Evolutionary conservation across 2,113 vertebrate genomes (phyloP).

Genomic region (Odocoileus hemionus): DNA sequence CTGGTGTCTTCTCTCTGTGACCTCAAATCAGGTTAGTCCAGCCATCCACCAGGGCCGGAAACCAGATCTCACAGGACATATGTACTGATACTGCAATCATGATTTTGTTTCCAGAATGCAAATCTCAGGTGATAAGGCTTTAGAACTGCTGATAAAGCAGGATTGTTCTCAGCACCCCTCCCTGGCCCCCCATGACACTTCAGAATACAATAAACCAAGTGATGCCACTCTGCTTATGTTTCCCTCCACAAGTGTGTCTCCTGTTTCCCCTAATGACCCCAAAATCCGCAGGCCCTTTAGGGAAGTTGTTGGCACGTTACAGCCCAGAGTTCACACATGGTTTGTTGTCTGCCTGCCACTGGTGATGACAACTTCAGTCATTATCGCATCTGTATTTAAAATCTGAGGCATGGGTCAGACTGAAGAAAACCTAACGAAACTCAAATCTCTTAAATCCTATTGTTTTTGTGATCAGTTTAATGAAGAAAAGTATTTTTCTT

Average conservation of each 20-base stretch:
- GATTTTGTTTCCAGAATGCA: constrained; percentile 73
- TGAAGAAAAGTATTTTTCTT: neutral
- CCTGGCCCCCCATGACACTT: constrained; percentile 38
- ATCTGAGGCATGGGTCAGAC: neutral
- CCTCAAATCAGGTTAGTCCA: constrained; percentile 53
- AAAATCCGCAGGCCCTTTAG: neutral
- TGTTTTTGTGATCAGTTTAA: neutral
- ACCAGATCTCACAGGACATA: constrained; percentile 70
- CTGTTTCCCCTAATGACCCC: constrained; percentile 47
- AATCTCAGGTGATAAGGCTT: constrained; percentile 82
- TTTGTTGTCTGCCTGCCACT: no score
- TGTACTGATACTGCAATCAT: constrained; percentile 71
- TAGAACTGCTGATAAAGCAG: constrained; percentile 66
- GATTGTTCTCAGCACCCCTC: constrained; percentile 50
- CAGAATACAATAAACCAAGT: constrained; percentile 71
- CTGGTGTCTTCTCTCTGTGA: constrained; percentile 3
- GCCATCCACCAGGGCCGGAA: constrained; percentile 62
- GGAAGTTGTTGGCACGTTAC: neutral
- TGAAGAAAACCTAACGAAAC: neutral
- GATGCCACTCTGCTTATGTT: neutral
- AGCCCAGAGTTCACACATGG: neutral
- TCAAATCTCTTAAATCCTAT: neutral
- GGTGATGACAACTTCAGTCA: neutral
- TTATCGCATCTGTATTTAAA: neutral
- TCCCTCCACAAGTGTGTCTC: constrained; percentile 9